Percentiles rank a stretch among this genome's conserved stretches.
Conservation (phyloP, 2,797 vertebrate species). For the Amazonetta brasiliensis region DNA sequence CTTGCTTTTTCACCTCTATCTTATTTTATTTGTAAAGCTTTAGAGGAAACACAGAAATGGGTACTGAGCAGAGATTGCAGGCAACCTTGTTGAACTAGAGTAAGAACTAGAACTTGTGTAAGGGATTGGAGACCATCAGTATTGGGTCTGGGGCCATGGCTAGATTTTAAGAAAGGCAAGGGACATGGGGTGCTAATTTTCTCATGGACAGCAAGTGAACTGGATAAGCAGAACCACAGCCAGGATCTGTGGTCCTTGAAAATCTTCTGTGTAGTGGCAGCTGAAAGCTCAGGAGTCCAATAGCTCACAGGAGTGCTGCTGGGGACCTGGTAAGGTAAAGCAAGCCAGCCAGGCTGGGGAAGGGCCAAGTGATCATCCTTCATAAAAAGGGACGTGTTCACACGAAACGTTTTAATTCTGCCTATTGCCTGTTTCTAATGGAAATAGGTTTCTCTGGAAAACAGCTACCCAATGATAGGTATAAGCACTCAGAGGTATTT, state of each 20-base stretch:
- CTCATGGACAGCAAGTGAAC: not conserved
- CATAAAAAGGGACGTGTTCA: accelerated
- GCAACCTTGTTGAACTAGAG: not conserved
- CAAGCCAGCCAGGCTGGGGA: not conserved
- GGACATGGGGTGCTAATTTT: not conserved
- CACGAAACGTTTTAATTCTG: not conserved
- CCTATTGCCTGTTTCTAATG: not conserved
- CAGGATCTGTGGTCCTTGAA: not conserved
- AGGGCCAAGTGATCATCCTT: not conserved
- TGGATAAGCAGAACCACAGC: not conserved
- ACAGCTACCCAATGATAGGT: not conserved
- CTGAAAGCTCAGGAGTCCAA: not conserved
- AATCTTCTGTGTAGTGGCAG: not conserved
- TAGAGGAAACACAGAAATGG: not conserved
- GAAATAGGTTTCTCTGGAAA: not conserved
- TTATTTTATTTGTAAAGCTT: not conserved
- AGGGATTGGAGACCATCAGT: not conserved
- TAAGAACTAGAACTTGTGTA: not conserved
- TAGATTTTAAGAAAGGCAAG: not conserved
- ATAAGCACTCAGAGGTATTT: not conserved
- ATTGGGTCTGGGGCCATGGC: not conserved
- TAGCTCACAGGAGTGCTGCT: not conserved
- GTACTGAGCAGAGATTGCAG: not conserved
- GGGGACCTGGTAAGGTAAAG: not conserved
- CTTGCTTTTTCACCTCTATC: not conserved